phyloP scores from a whole-genome alignment of 2,797 vertebrate species.

The Calcarius lapponicus region DNA sequence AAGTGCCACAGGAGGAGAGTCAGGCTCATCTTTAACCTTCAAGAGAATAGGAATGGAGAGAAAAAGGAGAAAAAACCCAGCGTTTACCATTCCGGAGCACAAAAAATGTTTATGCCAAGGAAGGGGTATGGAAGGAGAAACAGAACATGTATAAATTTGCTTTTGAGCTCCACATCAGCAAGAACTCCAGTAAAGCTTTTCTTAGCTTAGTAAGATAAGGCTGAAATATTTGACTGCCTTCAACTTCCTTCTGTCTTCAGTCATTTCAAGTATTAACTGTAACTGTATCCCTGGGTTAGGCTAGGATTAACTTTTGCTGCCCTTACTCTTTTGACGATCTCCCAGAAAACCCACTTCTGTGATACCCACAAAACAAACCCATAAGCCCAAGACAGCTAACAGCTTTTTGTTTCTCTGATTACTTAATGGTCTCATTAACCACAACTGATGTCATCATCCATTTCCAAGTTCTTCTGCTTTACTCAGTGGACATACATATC shows the following conservation, averaged over 20 bases:
- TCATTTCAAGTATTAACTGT: neutral
- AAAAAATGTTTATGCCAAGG: neutral
- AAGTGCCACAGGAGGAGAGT: constrained; percentile 88
- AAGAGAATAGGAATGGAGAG: neutral
- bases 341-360: neutral
- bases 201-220: neutral
- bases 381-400: neutral
- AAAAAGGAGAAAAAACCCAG: neutral
- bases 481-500: neutral
- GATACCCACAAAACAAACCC: neutral
- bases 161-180: neutral
- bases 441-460: neutral
- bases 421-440: neutral
- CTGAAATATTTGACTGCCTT: neutral
- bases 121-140: neutral
- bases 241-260: neutral
- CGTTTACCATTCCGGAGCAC: neutral
- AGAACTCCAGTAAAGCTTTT: neutral
- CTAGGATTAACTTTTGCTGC: neutral
- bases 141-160: neutral
- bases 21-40: constrained; percentile 95
- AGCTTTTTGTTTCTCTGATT: neutral
- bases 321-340: neutral
- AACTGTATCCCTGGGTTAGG: neutral
- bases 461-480: neutral